Conservation (phyloP, 1,140 invertebrate species). For the Meloidogyne floridensis region DNA sequence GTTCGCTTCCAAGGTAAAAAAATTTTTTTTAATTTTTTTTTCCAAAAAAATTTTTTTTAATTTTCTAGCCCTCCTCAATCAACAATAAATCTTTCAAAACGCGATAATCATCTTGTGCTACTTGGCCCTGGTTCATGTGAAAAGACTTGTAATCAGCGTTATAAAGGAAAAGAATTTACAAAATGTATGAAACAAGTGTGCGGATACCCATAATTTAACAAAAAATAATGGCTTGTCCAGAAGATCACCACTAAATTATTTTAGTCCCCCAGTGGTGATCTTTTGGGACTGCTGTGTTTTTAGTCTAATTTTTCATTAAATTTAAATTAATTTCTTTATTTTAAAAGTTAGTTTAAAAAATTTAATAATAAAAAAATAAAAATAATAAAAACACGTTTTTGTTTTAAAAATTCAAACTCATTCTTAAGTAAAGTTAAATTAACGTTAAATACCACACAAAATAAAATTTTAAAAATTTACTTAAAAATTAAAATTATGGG, state of each 20-base stretch:
- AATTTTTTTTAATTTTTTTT: background rate
- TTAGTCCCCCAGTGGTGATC: background rate
- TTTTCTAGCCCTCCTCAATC: too few species aligned
- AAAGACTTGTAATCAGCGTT: background rate
- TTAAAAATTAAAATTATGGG: too few species aligned
- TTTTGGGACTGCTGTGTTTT: background rate
- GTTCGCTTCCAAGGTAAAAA: too few species aligned
- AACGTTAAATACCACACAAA: too few species aligned
- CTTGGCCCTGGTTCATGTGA: background rate
- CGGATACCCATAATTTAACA: background rate
- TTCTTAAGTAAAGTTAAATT: too few species aligned
- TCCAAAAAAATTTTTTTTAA: background rate
- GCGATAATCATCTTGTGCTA: background rate
- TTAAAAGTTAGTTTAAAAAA: too few species aligned
- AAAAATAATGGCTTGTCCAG: background rate
- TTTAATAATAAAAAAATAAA: too few species aligned
- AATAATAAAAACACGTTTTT: too few species aligned
- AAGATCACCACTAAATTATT: background rate
- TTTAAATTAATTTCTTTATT: too few species aligned
- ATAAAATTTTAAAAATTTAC: too few species aligned
- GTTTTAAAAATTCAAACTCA: too few species aligned
- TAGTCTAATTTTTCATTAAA: too few species aligned
- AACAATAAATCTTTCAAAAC: background rate
- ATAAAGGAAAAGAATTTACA: conserved; percentile 2
- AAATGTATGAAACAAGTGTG: background rate